Percentiles rank a stretch among this genome's conserved stretches.
Conservation (phyloP, 2,797 vertebrate genomes). For the Crotalus adamanteus region DNA sequence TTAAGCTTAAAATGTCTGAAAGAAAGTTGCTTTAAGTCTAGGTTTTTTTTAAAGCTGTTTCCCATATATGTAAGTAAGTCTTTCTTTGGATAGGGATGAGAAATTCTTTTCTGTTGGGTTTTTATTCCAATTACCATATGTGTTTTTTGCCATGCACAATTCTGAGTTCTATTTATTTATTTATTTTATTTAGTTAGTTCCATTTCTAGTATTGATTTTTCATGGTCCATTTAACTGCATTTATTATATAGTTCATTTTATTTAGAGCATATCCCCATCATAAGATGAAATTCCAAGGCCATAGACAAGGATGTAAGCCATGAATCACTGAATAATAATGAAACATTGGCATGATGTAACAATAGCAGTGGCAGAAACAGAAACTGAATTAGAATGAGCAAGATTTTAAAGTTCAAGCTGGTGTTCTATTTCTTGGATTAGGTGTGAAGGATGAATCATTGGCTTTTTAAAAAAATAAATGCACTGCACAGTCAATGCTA, state of each 20-base stretch:
- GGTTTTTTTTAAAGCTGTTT: slow-evolving; percentile 27
- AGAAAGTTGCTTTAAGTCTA: slow-evolving; percentile 51
- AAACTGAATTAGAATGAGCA: slow-evolving; percentile 55
- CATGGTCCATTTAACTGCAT: slow-evolving; percentile 18
- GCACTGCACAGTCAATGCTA: neutral
- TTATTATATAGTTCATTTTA: neutral
- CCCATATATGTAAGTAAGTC: neutral
- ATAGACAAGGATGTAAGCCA: neutral
- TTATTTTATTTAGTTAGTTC: neutral
- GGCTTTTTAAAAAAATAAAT: neutral
- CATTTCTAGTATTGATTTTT: neutral
- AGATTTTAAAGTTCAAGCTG: neutral
- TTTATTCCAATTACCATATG: neutral
- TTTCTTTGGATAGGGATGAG: slow-evolving; percentile 10
- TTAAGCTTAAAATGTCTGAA: slow-evolving; percentile 58
- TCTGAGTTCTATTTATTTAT: neutral
- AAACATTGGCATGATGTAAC: neutral
- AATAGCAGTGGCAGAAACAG: slow-evolving; percentile 43
- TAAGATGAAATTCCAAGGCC: neutral
- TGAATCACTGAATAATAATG: neutral
- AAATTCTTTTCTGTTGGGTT: slow-evolving; percentile 5
- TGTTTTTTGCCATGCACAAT: slow-evolving; percentile 9
- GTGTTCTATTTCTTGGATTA: neutral
- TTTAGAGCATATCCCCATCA: neutral
- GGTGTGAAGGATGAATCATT: neutral